Evolutionary conservation across 2,797 vertebrate species (phyloP), one percentile per base, ranked within the genome.

Genomic region (Emydoidea blandingii): DNA sequence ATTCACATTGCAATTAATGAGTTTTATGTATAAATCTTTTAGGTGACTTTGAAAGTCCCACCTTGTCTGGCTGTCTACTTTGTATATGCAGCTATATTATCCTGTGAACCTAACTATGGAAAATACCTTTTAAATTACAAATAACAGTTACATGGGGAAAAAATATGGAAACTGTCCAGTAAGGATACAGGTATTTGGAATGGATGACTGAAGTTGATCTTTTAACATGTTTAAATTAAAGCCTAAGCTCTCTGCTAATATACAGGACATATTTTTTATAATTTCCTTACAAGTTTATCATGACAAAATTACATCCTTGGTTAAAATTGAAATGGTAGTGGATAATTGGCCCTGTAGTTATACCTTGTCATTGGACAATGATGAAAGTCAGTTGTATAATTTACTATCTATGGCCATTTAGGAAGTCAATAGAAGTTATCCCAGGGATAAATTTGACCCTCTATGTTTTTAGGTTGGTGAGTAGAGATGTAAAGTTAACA

Each of bases 271-370:
- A 57, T 93, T 97, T 97, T 96, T 56, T 94, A 54, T 31, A 79
- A 92, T 96, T 91, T 49, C 79, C 12, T 37, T 57, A 83, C 50
- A 88, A 62, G 80, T 94, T 95, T 91, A 90, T 93, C 81, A 88
- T 52, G 84, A 93, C 53, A 89, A 97, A 96, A 97, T 94, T 94
- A 87, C 57, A 95, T 72, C 53, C 49, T 95, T 84, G 90, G 62
- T 83, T 92, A 91, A 79, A 97, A 92, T 79, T 89, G 85, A 96
- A 97, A 88, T 78, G 94, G 83, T 94, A 96, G 93, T 5, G 90
- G 82, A 89, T 97, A 93, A 96, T 54, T 96, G 87, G 56, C 85
- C 81, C 47, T 68, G 37, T 53, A 91, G 7, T 93, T 94, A 68
- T 81, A 86, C 56, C 74, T 97, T 93, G 95, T 95, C 25, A 81